Base-by-base conservation (phyloP, 2,113 vertebrate genomes). In the Gallinago undulata region DNA sequence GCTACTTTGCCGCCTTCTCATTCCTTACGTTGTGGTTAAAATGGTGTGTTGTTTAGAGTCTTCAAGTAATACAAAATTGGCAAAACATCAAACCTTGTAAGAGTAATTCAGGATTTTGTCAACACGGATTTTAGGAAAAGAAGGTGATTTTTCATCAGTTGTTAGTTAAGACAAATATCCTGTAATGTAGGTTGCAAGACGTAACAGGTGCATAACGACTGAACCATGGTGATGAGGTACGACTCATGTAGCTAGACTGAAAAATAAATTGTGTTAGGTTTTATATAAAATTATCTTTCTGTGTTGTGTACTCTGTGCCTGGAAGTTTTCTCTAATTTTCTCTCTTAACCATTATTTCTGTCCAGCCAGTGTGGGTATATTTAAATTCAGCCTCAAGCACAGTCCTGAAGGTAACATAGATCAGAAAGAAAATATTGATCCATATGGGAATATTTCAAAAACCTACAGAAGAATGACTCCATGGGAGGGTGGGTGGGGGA, bases 41-140 rank as follows among this genome's bases (percentile, higher is more conserved):
- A 59, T 55, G 0, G 5, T 41, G 1, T 64, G 11, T 0, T 24
- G 5, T 84, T 73, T 53, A 59, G 8, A 59, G 3, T 30, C 25
- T 43, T 64, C 15, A 47, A 67, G 45, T 59, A 16, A 60, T 27
- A 53, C 6, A 84, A 43, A 51, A 78, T 35, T 48, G 30, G 17
- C 19, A 67, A 67, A 55, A 11, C 12, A 43, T 35, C 18, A 62
- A 31, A 19, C 11, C 12, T 67, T 55, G 10, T 53, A 55, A 23
- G 23, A 48, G 18, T 12, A 35, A 25, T 78, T 89, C 21, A 39
- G 56, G 75, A 69, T 17, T 50, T 62, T 37, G 17, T 41, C 31
- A 62, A 33, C 22, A 28, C 15, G 56, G 8, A 28, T 50, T 50
- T 62, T 50, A 50, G 48, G 41, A 27, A 25, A 47, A 47, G 68